Percentiles rank a stretch among this genome's conserved stretches.
phyloP scores from a whole-genome alignment of 2,888 invertebrate species.

The Drosophila helvetica region DNA sequence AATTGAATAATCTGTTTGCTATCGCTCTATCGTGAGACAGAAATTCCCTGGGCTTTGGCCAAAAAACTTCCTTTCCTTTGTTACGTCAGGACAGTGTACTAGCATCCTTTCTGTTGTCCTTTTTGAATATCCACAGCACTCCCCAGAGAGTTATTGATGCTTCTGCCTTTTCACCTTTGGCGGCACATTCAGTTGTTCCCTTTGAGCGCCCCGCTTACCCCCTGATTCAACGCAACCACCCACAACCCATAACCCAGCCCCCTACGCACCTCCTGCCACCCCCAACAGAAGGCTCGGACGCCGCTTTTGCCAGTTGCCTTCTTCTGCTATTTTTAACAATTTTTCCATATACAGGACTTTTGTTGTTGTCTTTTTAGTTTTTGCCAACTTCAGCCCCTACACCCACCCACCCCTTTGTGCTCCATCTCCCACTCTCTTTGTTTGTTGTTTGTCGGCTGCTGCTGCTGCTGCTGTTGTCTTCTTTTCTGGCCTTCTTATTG shows the following conservation, averaged over 20 bases:
- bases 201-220: background rate
- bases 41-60: no score
- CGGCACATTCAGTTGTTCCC: conserved; percentile 8
- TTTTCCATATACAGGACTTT: conserved; percentile 55
- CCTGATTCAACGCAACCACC: background rate
- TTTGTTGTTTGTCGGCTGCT: conserved; percentile 64
- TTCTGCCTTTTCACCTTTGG: conserved; percentile 49
- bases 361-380: conserved; percentile 50
- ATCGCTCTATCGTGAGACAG: no score
- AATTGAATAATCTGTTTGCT: background rate
- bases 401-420: no score
- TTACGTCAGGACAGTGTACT: background rate
- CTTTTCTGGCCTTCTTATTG: conserved; percentile 65
- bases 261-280: no score
- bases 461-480: conserved; percentile 27
- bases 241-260: no score
- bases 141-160: background rate
- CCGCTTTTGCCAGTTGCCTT: conserved; percentile 30
- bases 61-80: no score
- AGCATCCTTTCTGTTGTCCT: background rate
- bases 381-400: background rate
- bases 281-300: no score
- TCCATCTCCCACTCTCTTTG: conserved; percentile 38
- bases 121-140: background rate
- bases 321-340: conserved; percentile 59